Base-by-base conservation (phyloP, 2,113 vertebrate species). In the Dolichallabes microphthalmus region DNA sequence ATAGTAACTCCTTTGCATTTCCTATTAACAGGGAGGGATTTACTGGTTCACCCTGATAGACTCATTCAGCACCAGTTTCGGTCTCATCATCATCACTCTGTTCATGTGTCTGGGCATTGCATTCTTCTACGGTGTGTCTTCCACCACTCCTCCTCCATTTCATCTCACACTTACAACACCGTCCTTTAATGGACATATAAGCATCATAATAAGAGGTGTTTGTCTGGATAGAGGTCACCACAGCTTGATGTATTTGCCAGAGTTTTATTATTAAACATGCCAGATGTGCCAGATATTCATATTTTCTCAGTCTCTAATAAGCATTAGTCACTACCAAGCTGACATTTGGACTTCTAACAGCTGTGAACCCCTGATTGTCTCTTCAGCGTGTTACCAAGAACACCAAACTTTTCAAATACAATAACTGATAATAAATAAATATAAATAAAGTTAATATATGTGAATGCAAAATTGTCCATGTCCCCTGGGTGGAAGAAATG, bases 31-130 rank as follows among this genome's bases (percentile, higher is more conserved):
- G 95, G 95, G 95, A 82, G 95, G 95, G n/a, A 96, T 96, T 90
- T 96, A 96, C 92, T 96, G 95, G 95, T 95, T 96, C 91, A 96
- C 95, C 57, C 94, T 96, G 90, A 95, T 96, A 84, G 95, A 96
- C 90, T 94, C 95, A 74, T 96, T 95, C 94, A 94, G 93, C 93
- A 96, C 95, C 89, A 96, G 95, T 88, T 96, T 96, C 0, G 95
- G 95, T 84, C 95, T 96, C 92, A 96, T 96, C 93, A 95, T 96
- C 93, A 95, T 96, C 92, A 91, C 95, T 81, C 91, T 96, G 86
- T 96, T 96, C 93, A 96, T 96, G 95, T 96, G 95, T 90, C 85
- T 95, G 64, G 95, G 95, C 91, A 95, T 96, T 81, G 94, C 95
- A 88, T 96, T 95, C 92, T 95, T 95, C 88, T 96, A 96, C 85